Conservation (phyloP, 2,888 invertebrate species). For the Eupithecia tripunctaria region DNA sequence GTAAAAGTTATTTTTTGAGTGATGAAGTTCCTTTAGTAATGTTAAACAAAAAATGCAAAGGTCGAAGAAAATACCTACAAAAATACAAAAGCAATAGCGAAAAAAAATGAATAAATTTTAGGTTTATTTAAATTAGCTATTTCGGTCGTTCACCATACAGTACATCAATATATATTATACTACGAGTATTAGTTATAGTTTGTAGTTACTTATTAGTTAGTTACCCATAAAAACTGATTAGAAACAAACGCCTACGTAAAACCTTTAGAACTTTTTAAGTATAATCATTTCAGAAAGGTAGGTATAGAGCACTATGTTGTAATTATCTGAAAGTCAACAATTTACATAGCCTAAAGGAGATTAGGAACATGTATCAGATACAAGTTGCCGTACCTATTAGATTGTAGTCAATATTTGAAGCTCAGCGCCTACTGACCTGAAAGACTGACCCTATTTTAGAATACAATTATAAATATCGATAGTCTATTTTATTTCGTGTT, state of each 20-base stretch:
- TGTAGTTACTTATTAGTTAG: no score
- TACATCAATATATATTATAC: no score
- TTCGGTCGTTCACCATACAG: no score
- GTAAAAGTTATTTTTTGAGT: not conserved
- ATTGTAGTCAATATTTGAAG: constrained; percentile 32
- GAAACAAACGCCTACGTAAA: not conserved
- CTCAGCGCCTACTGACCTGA: constrained; percentile 48
- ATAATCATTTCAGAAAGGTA: no score
- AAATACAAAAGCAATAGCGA: not conserved
- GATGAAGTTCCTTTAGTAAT: constrained; percentile 5
- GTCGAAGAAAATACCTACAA: not conserved
- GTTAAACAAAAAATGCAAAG: not conserved
- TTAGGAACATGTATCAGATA: constrained; percentile 46
- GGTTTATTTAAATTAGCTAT: no score
- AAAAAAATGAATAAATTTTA: not conserved
- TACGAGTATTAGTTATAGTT: no score
- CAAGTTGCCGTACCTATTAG: constrained; percentile 22
- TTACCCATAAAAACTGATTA: no score
- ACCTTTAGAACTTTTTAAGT: no score
- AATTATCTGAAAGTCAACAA: not conserved
- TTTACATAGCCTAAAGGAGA: constrained; percentile 43
- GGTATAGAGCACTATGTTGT: no score
- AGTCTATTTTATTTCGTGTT: constrained; percentile 1
- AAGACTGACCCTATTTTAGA: constrained; percentile 45
- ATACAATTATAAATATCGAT: constrained; percentile 42